Conservation (phyloP, 1,140 invertebrate genomes). For the Epicauta chinensis region DNA sequence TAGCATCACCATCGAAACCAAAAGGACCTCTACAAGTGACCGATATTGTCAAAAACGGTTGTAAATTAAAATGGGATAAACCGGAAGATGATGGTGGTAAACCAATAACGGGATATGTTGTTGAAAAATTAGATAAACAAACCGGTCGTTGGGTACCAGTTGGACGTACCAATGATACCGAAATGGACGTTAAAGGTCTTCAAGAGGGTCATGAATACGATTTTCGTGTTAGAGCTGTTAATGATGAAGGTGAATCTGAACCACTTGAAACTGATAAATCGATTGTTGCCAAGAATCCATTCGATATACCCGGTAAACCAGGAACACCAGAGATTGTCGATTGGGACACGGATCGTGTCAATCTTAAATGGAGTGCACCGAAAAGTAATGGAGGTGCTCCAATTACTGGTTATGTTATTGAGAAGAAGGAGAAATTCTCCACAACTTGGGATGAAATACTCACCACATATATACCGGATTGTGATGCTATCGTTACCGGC, state of each 20-base stretch:
- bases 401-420: constrained; percentile 92
- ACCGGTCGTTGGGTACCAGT: constrained; percentile 93
- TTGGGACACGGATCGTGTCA: constrained; percentile 89
- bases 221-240: constrained; percentile 96
- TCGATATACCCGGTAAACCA: constrained; percentile 82
- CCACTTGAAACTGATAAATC: constrained; percentile 82
- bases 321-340: constrained; percentile 84
- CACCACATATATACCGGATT: constrained; percentile 66
- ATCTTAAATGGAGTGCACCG: constrained; percentile 90
- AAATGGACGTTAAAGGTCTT: constrained; percentile 87
- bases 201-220: constrained; percentile 93
- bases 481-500: constrained; percentile 76
- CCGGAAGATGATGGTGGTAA: constrained; percentile 98
- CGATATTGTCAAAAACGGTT: constrained; percentile 87
- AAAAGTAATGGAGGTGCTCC: constrained; percentile 87
- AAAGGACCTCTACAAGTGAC: constrained; percentile 87
- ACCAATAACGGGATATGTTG: constrained; percentile 90
- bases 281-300: constrained; percentile 91
- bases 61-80: constrained; percentile 93
- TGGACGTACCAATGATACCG: constrained; percentile 76
- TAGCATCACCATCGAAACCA: constrained; percentile 73
- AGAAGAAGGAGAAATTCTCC: constrained; percentile 92
- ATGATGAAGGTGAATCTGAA: constrained; percentile 96
- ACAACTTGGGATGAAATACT: constrained; percentile 83
- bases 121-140: constrained; percentile 92